Percentiles rank a stretch among this genome's conserved stretches.
Evolutionary conservation across 2,888 invertebrate genomes (phyloP).

Genomic region (Noctua pronuba): DNA sequence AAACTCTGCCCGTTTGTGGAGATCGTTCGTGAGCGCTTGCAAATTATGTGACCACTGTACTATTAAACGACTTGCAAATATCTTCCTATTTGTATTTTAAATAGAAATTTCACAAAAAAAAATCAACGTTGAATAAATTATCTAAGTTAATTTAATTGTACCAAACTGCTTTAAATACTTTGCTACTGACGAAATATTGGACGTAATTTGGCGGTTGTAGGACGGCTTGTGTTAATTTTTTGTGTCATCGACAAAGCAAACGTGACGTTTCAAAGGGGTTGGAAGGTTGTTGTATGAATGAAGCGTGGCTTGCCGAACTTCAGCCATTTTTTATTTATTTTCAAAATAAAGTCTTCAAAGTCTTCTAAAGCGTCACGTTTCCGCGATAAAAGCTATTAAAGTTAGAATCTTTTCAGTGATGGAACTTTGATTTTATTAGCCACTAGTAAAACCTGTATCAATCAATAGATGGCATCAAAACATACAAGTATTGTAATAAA

Average conservation of each 20-base stretch:
- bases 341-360: not conserved
- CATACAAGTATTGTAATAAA: not conserved
- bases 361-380: not conserved
- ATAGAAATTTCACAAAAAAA: constrained; percentile 5
- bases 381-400: not conserved
- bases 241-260: not conserved
- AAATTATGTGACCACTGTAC: not conserved
- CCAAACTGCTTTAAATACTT: constrained; percentile 4
- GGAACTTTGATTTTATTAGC: not conserved
- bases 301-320: not conserved
- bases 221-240: not conserved
- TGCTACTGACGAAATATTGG: not conserved
- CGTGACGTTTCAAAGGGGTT: not conserved
- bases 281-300: not conserved
- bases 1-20: not conserved
- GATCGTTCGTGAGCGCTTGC: not conserved
- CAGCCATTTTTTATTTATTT: not conserved
- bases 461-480: not conserved
- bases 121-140: not conserved
- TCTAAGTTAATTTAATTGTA: constrained; percentile 1
- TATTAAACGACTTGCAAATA: constrained; percentile 5
- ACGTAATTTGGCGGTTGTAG: not conserved
- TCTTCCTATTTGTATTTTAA: not conserved
- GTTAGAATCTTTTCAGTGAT: not conserved
- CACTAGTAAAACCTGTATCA: no score